Conservation (phyloP, 2,888 invertebrate genomes). For the Abrostola triplasia region DNA sequence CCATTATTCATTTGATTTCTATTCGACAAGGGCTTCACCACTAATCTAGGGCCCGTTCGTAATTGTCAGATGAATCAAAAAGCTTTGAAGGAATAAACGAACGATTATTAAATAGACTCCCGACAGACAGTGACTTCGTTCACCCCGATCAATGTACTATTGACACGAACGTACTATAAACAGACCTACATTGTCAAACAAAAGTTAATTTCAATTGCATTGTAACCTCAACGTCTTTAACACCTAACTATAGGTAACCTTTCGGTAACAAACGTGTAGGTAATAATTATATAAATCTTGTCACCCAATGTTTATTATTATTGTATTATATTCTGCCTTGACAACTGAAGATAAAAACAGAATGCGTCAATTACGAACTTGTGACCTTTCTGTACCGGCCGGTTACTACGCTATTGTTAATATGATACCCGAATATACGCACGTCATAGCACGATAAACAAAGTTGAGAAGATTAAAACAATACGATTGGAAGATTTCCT, state of each 20-base stretch:
- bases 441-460: neutral
- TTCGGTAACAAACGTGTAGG: neutral
- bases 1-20: too few species aligned
- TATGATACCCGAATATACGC: constrained; percentile 3
- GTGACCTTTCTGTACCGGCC: neutral
- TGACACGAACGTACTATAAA: too few species aligned
- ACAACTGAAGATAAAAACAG: constrained; percentile 1
- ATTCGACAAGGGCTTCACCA: too few species aligned
- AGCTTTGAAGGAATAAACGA: too few species aligned
- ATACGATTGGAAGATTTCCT: neutral
- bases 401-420: neutral
- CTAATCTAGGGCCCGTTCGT: too few species aligned
- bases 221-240: too few species aligned
- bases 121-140: too few species aligned
- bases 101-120: too few species aligned
- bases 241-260: neutral
- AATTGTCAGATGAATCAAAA: too few species aligned
- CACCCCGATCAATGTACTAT: too few species aligned
- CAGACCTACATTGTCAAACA: too few species aligned
- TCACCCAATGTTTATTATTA: neutral
- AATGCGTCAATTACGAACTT: constrained; percentile 2
- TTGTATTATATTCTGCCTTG: neutral
- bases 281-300: neutral
- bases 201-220: too few species aligned
- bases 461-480: neutral